phyloP scores from a whole-genome alignment of 1,140 invertebrate genomes.

The Zaprionus kolodkinae region DNA sequence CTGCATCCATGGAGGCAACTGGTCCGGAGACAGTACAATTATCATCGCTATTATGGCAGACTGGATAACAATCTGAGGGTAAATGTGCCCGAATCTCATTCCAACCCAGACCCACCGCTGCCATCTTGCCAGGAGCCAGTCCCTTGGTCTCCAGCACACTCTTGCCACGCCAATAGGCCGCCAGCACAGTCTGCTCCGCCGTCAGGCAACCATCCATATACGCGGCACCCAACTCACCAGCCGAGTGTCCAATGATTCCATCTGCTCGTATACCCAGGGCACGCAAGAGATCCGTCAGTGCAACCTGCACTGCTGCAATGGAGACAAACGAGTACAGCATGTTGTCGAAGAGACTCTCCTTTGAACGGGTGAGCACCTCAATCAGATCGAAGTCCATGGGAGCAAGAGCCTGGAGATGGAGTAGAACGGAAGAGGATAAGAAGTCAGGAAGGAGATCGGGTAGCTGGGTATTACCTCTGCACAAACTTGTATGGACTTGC shows the following conservation, averaged over 20 bases:
- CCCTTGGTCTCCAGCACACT: conserved; percentile 91
- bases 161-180: conserved; percentile 96
- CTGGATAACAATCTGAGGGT: conserved; percentile 91
- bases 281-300: conserved; percentile 93
- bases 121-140: conserved; percentile 91
- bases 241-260: conserved; percentile 98
- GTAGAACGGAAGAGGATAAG: background rate
- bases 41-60: conserved; percentile 96
- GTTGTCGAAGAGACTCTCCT: conserved; percentile 91
- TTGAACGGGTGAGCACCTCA: conserved; percentile 90
- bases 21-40: conserved; percentile 97
- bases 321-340: conserved; percentile 95
- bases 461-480: conserved; percentile 85
- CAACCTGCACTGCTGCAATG: conserved; percentile 97
- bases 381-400: conserved; percentile 91
- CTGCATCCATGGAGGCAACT: conserved; percentile 89
- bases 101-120: conserved; percentile 95
- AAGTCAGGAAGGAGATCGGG: too few species aligned
- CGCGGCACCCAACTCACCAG: conserved; percentile 96
- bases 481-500: conserved; percentile 90
- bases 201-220: conserved; percentile 98
- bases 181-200: conserved; percentile 94
- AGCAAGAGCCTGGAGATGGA: conserved; percentile 40
- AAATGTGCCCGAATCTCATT: conserved; percentile 90
- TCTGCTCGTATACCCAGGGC: conserved; percentile 92